phyloP scores from a whole-genome alignment of 37 sponge, comb jelly and placozoan species.

The Diacarnus erythraeanus region DNA sequence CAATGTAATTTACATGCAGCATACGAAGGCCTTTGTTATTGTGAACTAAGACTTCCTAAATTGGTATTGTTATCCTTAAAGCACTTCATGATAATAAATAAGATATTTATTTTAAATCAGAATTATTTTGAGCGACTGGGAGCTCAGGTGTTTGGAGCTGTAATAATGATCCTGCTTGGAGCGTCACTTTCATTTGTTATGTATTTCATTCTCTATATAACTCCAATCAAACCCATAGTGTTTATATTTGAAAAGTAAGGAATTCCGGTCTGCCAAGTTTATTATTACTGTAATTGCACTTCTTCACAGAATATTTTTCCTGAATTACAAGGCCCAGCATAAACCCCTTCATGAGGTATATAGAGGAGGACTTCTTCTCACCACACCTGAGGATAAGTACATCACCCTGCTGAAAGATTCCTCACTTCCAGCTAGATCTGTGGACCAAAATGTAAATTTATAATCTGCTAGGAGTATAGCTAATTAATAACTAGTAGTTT shows the following conservation, averaged over 20 bases:
- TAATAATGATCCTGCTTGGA: conserved; percentile 59
- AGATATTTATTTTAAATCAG: background rate
- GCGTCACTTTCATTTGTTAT: conserved; percentile 28
- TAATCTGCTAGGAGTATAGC: too few relatives aligned
- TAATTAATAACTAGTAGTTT: too few relatives aligned
- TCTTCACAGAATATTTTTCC: background rate
- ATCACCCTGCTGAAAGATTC: too few relatives aligned
- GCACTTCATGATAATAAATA: background rate
- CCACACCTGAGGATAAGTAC: background rate
- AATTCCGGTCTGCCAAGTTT: too few relatives aligned
- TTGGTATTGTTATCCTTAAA: conserved; percentile 64
- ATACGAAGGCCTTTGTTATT: conserved; percentile 82
- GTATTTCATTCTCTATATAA: conserved; percentile 58
- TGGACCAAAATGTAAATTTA: too few relatives aligned
- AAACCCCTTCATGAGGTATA: background rate
- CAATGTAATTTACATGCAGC: conserved; percentile 76
- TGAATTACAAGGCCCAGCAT: background rate
- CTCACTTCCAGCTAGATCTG: too few relatives aligned
- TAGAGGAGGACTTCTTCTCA: background rate
- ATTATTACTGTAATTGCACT: background rate
- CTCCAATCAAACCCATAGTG: conserved; percentile 45
- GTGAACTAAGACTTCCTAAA: conserved; percentile 65
- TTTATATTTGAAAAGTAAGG: conserved; percentile 24
- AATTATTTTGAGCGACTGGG: conserved; percentile 53
- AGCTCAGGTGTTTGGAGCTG: conserved; percentile 52